Conservation (phyloP, 1,140 invertebrate genomes). For the Drosophila kurseongensis region DNA sequence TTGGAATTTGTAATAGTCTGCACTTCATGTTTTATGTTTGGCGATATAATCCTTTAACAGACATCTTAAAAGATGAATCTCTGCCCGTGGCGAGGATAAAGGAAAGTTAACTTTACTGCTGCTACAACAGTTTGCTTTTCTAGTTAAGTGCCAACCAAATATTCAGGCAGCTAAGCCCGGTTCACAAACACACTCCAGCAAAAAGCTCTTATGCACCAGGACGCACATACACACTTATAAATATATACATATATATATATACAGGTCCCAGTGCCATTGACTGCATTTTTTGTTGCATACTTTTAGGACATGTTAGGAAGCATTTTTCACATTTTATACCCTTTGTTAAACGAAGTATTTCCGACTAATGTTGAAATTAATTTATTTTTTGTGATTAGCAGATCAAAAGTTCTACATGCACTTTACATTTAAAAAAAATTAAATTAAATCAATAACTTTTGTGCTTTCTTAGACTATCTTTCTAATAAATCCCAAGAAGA, state of each 20-base stretch:
- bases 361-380: not conserved
- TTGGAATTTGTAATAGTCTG: too few relatives aligned
- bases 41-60: not conserved
- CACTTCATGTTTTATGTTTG: not conserved
- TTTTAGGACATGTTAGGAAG: constrained; percentile 28
- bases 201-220: constrained; percentile 12
- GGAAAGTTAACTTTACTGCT: constrained; percentile 46
- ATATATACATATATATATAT: not conserved
- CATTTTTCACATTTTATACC: constrained; percentile 40
- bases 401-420: too few relatives aligned
- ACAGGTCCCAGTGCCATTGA: constrained; percentile 23
- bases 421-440: too few relatives aligned
- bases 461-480: not conserved
- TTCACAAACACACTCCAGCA: constrained; percentile 21
- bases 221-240: constrained; percentile 2
- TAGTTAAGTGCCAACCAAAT: constrained; percentile 62
- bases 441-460: too few relatives aligned
- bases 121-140: constrained; percentile 47
- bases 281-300: constrained; percentile 54
- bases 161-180: constrained; percentile 33
- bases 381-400: too few relatives aligned
- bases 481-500: not conserved
- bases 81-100: constrained; percentile 8
- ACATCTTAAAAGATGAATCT: constrained; percentile 13
- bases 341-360: not conserved